A percentile compares a stretch with the other conserved stretches of the same genome.
phyloP scores from a whole-genome alignment of 1,140 invertebrate species.

The Drosophila bocki region DNA sequence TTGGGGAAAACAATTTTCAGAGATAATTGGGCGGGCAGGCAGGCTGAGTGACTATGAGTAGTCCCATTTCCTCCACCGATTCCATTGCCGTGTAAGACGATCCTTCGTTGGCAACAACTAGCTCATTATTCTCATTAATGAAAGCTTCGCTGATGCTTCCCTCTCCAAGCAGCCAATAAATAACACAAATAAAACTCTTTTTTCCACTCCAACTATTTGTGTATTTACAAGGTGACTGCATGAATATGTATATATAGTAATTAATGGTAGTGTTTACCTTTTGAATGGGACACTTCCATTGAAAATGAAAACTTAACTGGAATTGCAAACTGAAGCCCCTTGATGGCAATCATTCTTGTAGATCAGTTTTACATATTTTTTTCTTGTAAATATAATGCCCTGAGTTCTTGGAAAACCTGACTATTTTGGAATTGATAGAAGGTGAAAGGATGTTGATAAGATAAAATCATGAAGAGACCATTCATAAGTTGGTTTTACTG shows the following conservation, averaged over 20 bases:
- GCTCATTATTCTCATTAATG: constrained; percentile 69
- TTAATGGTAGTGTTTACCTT: constrained; percentile 34
- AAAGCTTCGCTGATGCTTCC: constrained; percentile 48
- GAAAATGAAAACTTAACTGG: constrained; percentile 29
- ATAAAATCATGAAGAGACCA: constrained; percentile 19
- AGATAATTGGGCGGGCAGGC: constrained; percentile 59
- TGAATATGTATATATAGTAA: constrained; percentile 47
- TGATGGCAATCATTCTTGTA: constrained; percentile 60
- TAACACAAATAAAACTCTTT: constrained; percentile 52
- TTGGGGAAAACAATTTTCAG: constrained; percentile 44
- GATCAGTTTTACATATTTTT: constrained; percentile 33
- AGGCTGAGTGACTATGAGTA: constrained; percentile 4
- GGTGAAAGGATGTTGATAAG: constrained; percentile 16
- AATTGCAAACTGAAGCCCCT: constrained; percentile 39
- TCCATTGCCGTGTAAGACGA: constrained; percentile 6
- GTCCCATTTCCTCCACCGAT: constrained; percentile 8
- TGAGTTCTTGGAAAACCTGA: constrained; percentile 32
- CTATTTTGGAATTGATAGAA: background rate
- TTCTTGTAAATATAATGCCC: background rate
- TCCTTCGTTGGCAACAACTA: constrained; percentile 24
- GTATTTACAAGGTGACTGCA: constrained; percentile 29
- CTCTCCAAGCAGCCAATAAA: constrained; percentile 42
- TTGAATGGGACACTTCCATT: constrained; percentile 30
- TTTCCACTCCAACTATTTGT: constrained; percentile 61
- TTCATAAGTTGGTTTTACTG: constrained; percentile 3